Evolutionary conservation across 2,113 vertebrate species (phyloP).

Genomic region (Embiotoca jacksoni): DNA sequence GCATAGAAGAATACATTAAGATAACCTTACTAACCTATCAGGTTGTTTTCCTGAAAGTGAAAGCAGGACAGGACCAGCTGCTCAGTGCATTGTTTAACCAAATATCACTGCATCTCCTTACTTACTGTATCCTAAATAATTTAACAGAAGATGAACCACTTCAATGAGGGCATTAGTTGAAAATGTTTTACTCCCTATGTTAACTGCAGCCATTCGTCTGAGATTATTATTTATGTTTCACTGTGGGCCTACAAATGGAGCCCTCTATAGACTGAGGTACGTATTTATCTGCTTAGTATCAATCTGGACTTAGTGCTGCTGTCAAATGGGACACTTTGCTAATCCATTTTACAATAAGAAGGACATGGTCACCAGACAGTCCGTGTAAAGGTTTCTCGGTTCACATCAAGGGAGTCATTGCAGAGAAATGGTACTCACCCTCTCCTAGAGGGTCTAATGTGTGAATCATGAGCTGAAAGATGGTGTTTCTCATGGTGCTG

Average conservation of each 20-base stretch:
- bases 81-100: not conserved
- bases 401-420: not conserved
- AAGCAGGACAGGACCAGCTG: not conserved
- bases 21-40: not conserved
- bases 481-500: conserved; percentile 92
- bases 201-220: not conserved
- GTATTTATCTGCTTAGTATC: conserved; percentile 89
- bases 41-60: not conserved
- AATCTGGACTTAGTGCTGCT: conserved; percentile 86
- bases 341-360: conserved; percentile 89
- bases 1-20: not conserved
- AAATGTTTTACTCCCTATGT: not conserved
- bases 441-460: conserved; percentile 93
- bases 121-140: not conserved
- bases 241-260: conserved; percentile 62
- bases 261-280: conserved; percentile 71
- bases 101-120: not conserved
- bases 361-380: conserved; percentile 70
- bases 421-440: conserved; percentile 84
- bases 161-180: not conserved
- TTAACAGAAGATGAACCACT: not conserved
- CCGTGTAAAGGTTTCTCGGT: conserved; percentile 19
- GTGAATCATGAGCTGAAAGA: conserved; percentile 96
- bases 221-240: conserved; percentile 15
- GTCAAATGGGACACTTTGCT: conserved; percentile 81